phyloP scores from a whole-genome alignment of 2,113 vertebrate species.

The Setophaga coronata region DNA sequence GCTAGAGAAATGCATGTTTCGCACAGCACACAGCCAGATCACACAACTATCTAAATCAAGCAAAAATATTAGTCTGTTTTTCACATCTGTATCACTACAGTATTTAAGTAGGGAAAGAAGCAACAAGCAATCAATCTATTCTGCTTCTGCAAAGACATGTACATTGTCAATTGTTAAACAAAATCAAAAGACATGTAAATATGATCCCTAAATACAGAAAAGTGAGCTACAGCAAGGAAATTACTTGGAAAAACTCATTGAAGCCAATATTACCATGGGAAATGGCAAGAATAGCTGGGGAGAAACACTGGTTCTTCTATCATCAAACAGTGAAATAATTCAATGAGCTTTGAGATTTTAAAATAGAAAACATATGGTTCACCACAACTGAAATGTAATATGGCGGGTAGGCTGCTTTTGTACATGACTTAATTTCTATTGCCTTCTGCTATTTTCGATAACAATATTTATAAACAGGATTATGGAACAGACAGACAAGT shows the following conservation, averaged over 20 bases:
- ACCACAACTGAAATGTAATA: not conserved
- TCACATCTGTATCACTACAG: accelerated
- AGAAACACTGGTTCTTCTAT: not conserved
- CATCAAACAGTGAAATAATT: not conserved
- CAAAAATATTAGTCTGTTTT: not conserved
- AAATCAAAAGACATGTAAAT: not conserved
- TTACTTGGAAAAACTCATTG: not conserved
- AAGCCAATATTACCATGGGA: not conserved
- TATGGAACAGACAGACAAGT: not conserved
- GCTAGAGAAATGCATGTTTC: not conserved
- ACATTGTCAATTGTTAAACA: not conserved
- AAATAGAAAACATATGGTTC: not conserved
- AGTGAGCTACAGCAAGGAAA: not conserved
- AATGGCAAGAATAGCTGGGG: not conserved
- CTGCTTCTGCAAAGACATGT: not conserved
- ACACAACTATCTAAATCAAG: not conserved
- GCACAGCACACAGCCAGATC: not conserved
- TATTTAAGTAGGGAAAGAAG: not conserved
- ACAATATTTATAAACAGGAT: not conserved
- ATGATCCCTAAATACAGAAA: not conserved
- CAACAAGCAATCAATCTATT: not conserved
- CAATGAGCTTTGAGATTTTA: not conserved
- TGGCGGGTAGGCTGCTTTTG: not conserved
- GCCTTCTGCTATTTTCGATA: not conserved
- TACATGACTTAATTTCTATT: not conserved